Percentiles rank a stretch among this genome's conserved stretches.
These are phyloP conservation scores for Platerodrilus igneus DNA, from an alignment of 2,888 invertebrate species.

Conservation along the genomic window DNA sequence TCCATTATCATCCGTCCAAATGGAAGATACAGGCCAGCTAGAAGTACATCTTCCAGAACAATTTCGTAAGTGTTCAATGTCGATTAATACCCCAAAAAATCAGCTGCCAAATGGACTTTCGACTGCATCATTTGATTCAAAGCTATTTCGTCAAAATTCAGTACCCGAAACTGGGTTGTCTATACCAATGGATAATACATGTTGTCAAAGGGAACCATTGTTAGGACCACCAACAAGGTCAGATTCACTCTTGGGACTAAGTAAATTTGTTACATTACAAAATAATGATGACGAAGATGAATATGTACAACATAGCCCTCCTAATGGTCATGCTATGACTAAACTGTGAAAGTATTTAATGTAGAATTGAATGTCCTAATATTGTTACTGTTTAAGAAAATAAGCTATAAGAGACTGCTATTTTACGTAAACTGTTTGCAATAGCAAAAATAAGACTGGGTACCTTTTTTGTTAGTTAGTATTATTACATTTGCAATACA, in stretches of 20 bases:
- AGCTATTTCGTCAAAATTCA: slow-evolving; percentile 22
- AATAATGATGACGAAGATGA: slow-evolving; percentile 27
- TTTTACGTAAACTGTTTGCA: no score
- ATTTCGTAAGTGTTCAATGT: slow-evolving; percentile 46
- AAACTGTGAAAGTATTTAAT: slow-evolving; percentile 25
- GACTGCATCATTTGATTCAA: slow-evolving; percentile 21
- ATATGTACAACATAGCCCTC: slow-evolving; percentile 28
- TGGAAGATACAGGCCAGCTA: slow-evolving; percentile 61
- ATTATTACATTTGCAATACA: no score
- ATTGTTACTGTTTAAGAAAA: no score
- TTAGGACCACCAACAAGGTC: slow-evolving; percentile 35
- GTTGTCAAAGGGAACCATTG: slow-evolving; percentile 42
- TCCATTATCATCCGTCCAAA: slow-evolving; percentile 67
- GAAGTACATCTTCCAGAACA: slow-evolving; percentile 50
- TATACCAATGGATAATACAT: slow-evolving; percentile 41
- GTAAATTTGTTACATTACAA: slow-evolving; percentile 36
- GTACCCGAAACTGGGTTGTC: slow-evolving; percentile 30
- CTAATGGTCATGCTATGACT: slow-evolving; percentile 29
- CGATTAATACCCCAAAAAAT: slow-evolving; percentile 30
- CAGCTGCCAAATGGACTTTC: slow-evolving; percentile 23
- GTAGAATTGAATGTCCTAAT: no score
- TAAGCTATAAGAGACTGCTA: no score
- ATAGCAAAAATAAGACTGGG: no score
- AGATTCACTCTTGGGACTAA: slow-evolving; percentile 31
- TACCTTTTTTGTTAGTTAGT: no score